Base-by-base conservation (phyloP, 2,888 invertebrate genomes). In the Halictus quadricinctus region DNA sequence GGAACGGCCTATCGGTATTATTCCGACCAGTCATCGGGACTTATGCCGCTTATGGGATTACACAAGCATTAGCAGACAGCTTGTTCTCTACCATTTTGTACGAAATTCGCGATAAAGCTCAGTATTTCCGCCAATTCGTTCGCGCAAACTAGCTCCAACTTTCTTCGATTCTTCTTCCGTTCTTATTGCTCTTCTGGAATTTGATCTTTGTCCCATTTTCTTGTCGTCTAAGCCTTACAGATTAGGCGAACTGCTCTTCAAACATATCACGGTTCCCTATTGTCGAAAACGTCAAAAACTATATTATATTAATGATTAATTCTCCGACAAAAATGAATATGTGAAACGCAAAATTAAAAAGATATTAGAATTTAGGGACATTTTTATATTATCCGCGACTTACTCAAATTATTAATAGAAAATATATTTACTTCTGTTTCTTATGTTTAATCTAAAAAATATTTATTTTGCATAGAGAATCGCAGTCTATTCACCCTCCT, bases 11-110 rank as follows among this genome's bases (percentile, higher is more conserved):
- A 92, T 92, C 88, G 91, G 91, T 91, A 93, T 93, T 92, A 93
- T 93, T 92, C 93, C 90, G 90, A 88, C 91, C 91, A 93, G 93
- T 93, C 93, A 92, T 93, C 91, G 91, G 92, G 93, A 93, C 92
- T 93, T 93, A 93, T 88, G 91, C 92, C 91, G 93, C 93, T 94
- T 94, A 94, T 92, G 87, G 94, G 94, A 94, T 94, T 94, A 94
- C 93, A 92, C 81, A 64, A 91, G 94, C 90, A 93, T 93, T 93
- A 93, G 92, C 89, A 87, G 88, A 81, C 86, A 91, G 90, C 92
- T 88, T 89, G 91, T 91, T 88, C 91, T 90, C 92, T 88, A 83
- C 89, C 90, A 87, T 91, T 91, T 87, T 88, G 82, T 50, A 80
- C 84, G 86, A 88, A 88, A 90, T 88, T 76, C 60, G 78, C 76